Conservation (phyloP, 2,797 vertebrate species). For the Gorsachius magnificus region DNA sequence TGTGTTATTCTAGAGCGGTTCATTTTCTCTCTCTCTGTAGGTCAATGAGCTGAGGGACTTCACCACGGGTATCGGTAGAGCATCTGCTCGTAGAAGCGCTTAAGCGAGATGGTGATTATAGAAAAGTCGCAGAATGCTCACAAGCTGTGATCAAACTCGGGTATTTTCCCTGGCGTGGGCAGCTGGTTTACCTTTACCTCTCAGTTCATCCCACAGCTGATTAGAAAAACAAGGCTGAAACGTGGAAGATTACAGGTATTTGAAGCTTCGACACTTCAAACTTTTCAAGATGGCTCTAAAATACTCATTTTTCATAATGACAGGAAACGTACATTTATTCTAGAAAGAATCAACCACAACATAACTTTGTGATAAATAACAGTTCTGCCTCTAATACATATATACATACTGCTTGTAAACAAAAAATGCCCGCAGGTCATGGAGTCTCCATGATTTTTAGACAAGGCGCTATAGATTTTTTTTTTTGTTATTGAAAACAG, state of each 20-base stretch:
- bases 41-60: not conserved
- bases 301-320: conserved; percentile 15
- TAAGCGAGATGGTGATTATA: not conserved
- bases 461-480: conserved; percentile 65
- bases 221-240: conserved; percentile 47
- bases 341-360: conserved; percentile 61
- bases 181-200: not conserved
- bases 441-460: conserved; percentile 67
- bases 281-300: conserved; percentile 32
- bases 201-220: conserved; percentile 33
- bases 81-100: not conserved
- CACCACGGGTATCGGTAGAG: not conserved
- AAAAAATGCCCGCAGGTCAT: conserved; percentile 67
- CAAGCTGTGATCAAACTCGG: not conserved
- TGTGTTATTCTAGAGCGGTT: conserved; percentile 9
- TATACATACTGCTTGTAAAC: conserved; percentile 70
- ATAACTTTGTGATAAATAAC: conserved; percentile 71
- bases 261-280: conserved; percentile 38
- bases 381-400: conserved; percentile 75
- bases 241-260: not conserved
- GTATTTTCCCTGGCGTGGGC: not conserved
- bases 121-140: conserved; percentile 9
- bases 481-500: conserved; percentile 67
- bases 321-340: conserved; percentile 50
- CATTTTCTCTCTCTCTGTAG: conserved; percentile 38